phyloP scores from a whole-genome alignment of 2,797 vertebrate genomes.

The Manis javanica region DNA sequence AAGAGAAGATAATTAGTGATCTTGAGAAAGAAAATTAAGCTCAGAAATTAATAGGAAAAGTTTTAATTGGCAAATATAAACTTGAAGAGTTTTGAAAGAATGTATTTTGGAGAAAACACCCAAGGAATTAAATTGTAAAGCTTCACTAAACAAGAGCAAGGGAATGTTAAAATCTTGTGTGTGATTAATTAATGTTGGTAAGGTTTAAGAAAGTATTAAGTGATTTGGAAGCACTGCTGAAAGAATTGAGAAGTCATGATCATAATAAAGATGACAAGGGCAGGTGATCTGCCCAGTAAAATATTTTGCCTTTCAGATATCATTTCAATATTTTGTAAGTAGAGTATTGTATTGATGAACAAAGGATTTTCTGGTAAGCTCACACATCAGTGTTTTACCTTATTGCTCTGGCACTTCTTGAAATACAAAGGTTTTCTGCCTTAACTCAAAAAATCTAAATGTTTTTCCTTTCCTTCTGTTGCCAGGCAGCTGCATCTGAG shows the following conservation, averaged over 20 bases:
- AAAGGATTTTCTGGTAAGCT: not conserved
- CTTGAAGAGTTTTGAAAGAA: conserved; percentile 16
- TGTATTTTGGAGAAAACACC: conserved; percentile 46
- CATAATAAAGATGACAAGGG: not conserved
- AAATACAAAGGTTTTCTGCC: not conserved
- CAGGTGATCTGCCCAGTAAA: not conserved
- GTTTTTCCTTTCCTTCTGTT: not conserved
- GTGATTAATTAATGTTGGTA: not conserved
- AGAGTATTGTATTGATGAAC: not conserved
- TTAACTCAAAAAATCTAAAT: not conserved
- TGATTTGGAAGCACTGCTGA: not conserved
- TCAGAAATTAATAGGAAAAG: conserved; percentile 45
- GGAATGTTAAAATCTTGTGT: not conserved
- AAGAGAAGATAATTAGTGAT: conserved; percentile 60
- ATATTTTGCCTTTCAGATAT: not conserved
- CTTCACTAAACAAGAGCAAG: not conserved
- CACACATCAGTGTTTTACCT: not conserved
- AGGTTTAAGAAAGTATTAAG: conserved; percentile 9
- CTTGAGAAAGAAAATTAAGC: conserved; percentile 32
- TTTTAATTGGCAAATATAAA: conserved; percentile 30
- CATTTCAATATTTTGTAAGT: conserved; percentile 1
- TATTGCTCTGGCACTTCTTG: not conserved
- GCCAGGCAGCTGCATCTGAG: too few relatives aligned
- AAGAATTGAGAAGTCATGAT: not conserved
- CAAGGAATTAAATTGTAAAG: conserved; percentile 32